Percentiles rank a stretch among this genome's conserved stretches.
Conservation (phyloP, 2,888 invertebrate species). For the Drosophila melanosoma region DNA sequence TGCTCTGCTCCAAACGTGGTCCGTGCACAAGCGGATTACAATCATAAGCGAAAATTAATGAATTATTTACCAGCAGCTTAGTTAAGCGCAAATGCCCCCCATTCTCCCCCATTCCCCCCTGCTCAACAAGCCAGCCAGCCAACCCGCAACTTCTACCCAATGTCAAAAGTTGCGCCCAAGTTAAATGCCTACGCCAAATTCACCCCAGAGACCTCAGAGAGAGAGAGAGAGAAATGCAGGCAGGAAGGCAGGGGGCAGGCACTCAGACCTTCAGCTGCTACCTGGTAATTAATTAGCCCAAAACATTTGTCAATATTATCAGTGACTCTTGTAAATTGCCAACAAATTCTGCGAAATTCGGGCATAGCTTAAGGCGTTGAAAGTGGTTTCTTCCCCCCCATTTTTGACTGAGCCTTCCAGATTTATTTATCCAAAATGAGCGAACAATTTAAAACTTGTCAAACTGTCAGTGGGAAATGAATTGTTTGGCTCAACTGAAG, state of each 20-base stretch:
- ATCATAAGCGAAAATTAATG: constrained; percentile 82
- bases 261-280: constrained; percentile 47
- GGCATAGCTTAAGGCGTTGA: constrained; percentile 28
- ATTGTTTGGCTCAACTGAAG: constrained; percentile 10
- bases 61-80: constrained; percentile 82
- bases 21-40: constrained; percentile 75
- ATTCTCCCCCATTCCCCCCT: not conserved
- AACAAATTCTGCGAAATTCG: constrained; percentile 34
- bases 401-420: constrained; percentile 2
- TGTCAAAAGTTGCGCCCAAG: constrained; percentile 61
- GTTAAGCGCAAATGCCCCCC: constrained; percentile 53
- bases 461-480: constrained; percentile 40
- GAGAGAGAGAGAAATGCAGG: not conserved
- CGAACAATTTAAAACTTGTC: constrained; percentile 44
- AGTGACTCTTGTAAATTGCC: constrained; percentile 46
- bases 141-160: constrained; percentile 24
- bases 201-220: constrained; percentile 10
- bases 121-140: constrained; percentile 11
- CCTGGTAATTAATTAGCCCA: constrained; percentile 68
- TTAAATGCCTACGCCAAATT: constrained; percentile 45
- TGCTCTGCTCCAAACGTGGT: constrained; percentile 19
- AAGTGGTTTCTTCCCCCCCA: constrained; percentile 16
- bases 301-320: constrained; percentile 73
- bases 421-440: constrained; percentile 44
- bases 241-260: not conserved